These are phyloP conservation scores for Notospermus geniculatus DNA, from an alignment of 1,140 invertebrate genomes.

Conservation along the genomic window DNA sequence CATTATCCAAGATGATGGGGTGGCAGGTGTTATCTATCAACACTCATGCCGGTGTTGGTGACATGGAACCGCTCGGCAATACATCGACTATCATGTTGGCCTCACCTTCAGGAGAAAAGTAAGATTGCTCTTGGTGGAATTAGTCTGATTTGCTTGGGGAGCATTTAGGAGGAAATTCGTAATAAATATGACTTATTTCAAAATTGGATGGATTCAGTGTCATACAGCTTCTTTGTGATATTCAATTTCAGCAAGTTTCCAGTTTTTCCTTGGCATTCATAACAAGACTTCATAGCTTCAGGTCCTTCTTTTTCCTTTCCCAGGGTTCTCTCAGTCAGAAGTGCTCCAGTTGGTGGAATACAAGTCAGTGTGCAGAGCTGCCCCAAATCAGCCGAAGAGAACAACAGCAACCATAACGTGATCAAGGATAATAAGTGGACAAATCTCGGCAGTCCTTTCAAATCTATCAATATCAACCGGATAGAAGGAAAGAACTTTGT, in stretches of 20 bases:
- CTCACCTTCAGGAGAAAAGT: conserved; percentile 79
- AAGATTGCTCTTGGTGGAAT: conserved; percentile 26
- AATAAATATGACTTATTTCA: too few relatives aligned
- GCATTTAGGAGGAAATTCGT: too few relatives aligned
- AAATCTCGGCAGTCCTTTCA: conserved; percentile 75
- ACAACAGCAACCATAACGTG: conserved; percentile 77
- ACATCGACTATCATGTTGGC: conserved; percentile 77
- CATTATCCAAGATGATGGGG: conserved; percentile 85
- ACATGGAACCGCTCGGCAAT: conserved; percentile 86
- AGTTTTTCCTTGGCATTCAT: neutral
- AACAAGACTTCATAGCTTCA: neutral
- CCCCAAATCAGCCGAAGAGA: conserved; percentile 81
- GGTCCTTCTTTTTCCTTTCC: conserved; percentile 25
- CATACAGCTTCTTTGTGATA: neutral
- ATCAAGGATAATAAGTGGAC: conserved; percentile 87
- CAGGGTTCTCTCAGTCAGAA: conserved; percentile 81
- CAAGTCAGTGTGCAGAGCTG: conserved; percentile 62
- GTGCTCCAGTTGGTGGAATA: conserved; percentile 68
- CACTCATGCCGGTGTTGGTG: conserved; percentile 76
- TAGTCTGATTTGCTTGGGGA: too few relatives aligned
- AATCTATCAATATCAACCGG: conserved; percentile 87
- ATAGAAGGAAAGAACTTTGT: conserved; percentile 97
- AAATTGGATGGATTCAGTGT: neutral
- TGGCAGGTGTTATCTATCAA: conserved; percentile 84
- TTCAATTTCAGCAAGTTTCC: neutral